A percentile compares a stretch with the other conserved stretches of the same genome.
Evolutionary conservation across 2,888 invertebrate species (phyloP).

Genomic region (Anthophora plumipes): DNA sequence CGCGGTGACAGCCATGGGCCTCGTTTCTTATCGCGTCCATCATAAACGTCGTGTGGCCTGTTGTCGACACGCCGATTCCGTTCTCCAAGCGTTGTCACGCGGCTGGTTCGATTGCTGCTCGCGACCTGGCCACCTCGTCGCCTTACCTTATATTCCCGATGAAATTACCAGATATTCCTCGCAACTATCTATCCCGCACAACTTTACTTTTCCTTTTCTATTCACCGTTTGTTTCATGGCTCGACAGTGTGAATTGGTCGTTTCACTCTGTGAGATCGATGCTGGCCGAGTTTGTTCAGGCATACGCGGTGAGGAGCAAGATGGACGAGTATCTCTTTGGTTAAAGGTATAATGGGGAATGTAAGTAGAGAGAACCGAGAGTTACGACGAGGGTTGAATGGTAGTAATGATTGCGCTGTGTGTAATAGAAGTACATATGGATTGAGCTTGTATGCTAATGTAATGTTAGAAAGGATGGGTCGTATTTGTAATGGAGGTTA

Average conservation of each 20-base stretch:
- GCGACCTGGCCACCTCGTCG: slow-evolving; percentile 59
- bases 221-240: neutral
- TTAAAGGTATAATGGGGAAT: no score
- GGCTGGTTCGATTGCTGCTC: slow-evolving; percentile 55
- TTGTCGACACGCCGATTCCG: slow-evolving; percentile 49
- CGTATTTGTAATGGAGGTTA: no score
- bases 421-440: no score
- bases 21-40: slow-evolving; percentile 72
- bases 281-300: slow-evolving; percentile 2
- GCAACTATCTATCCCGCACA: neutral
- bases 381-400: no score
- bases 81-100: slow-evolving; percentile 35
- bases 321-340: neutral
- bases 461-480: no score
- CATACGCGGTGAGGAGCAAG: neutral
- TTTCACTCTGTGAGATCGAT: neutral
- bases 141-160: slow-evolving; percentile 65
- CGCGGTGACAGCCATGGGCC: slow-evolving; percentile 72
- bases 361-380: no score
- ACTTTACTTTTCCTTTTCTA: neutral
- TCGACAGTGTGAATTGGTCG: neutral
- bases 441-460: no score
- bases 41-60: slow-evolving; percentile 68
- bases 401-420: no score
- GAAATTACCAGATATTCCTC: slow-evolving; percentile 74